phyloP scores from a whole-genome alignment of 2,797 vertebrate genomes.

The Threskiornis aethiopicus region DNA sequence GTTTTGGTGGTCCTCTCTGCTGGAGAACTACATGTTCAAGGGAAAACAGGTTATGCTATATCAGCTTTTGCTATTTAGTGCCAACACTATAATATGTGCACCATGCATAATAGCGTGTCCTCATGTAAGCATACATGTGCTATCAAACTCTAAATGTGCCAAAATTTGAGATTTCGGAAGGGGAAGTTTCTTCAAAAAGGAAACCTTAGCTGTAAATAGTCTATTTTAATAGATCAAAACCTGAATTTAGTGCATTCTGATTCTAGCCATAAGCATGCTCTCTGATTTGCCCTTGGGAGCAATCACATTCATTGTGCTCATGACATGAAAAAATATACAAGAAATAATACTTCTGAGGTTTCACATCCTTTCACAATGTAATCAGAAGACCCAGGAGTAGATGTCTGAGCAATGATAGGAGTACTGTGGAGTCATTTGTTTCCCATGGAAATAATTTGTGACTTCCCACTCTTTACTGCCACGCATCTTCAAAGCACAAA shows the following conservation, averaged over 20 bases:
- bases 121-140: neutral
- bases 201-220: conserved; percentile 11
- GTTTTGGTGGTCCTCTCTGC: neutral
- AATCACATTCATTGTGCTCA: conserved; percentile 21
- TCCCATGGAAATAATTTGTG: conserved; percentile 38
- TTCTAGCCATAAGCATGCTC: neutral
- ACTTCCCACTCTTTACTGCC: conserved; percentile 35
- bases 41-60: neutral
- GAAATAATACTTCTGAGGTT: conserved; percentile 41
- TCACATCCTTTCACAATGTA: conserved; percentile 36
- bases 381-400: conserved; percentile 37
- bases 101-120: too few species aligned
- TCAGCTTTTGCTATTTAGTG: neutral
- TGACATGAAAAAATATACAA: conserved; percentile 58
- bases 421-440: neutral
- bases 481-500: conserved; percentile 39
- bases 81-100: neutral
- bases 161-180: neutral
- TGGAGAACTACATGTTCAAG: neutral
- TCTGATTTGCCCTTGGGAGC: neutral
- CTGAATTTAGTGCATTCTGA: neutral
- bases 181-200: neutral
- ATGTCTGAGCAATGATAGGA: conserved; percentile 6
- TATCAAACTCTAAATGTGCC: neutral
- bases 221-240: conserved; percentile 53